Evolutionary conservation across 2,888 invertebrate genomes (phyloP).

Genomic region (Ischnura elegans): DNA sequence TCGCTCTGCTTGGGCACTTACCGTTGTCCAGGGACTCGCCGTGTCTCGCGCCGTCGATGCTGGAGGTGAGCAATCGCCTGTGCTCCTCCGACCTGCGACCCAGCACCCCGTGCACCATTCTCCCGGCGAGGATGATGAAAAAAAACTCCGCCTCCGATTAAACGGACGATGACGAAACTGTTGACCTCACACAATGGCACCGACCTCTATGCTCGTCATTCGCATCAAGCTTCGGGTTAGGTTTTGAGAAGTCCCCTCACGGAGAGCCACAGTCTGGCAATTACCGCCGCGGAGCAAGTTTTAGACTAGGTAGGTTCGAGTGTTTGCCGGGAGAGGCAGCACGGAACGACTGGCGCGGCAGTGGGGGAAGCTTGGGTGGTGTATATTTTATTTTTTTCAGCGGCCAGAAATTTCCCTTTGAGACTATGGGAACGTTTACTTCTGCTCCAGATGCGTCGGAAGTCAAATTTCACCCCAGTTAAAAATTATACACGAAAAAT

Average conservation of each 20-base stretch:
- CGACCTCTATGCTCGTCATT: slow-evolving; percentile 22
- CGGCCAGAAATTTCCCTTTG: neutral
- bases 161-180: slow-evolving; percentile 56
- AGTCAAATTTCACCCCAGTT: neutral
- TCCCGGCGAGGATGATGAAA: neutral
- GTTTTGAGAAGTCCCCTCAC: neutral
- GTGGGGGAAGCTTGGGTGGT: neutral
- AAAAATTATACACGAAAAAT: neutral
- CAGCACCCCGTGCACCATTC: slow-evolving; percentile 59
- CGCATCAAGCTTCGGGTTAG: neutral
- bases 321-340: slow-evolving; percentile 53
- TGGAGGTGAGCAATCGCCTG: slow-evolving; percentile 58
- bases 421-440: neutral
- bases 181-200: slow-evolving; percentile 31
- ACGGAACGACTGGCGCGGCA: neutral
- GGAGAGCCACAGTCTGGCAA: slow-evolving; percentile 11
- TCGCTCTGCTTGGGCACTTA: slow-evolving; percentile 25
- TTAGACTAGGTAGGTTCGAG: slow-evolving; percentile 46
- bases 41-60: slow-evolving; percentile 58
- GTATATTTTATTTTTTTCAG: neutral
- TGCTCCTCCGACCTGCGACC: slow-evolving; percentile 57
- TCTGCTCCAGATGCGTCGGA: neutral
- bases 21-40: slow-evolving; percentile 64
- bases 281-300: slow-evolving; percentile 45
- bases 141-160: slow-evolving; percentile 35